Conservation (phyloP, 2,113 vertebrate genomes). For the Balaenoptera acutorostrata region DNA sequence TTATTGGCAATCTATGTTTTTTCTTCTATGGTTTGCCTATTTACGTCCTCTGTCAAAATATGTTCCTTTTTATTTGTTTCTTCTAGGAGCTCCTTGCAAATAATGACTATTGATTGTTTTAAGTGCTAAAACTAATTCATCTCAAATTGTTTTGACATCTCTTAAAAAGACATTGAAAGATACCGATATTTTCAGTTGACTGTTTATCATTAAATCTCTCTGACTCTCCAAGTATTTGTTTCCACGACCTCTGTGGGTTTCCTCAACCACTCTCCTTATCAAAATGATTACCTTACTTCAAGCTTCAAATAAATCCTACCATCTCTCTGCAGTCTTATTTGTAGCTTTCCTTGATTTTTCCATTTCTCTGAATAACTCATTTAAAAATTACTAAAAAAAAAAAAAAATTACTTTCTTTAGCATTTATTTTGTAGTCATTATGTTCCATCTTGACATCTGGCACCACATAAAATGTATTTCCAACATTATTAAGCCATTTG, state of each 20-base stretch:
- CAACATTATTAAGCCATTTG: neutral
- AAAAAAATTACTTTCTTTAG: neutral
- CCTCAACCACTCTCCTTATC: neutral
- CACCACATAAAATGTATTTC: neutral
- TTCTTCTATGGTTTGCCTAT: neutral
- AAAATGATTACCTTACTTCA: neutral
- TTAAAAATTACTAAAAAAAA: neutral
- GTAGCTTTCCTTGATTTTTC: neutral
- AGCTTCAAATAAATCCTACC: neutral
- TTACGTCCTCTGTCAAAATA: conserved; percentile 5
- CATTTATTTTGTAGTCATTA: neutral
- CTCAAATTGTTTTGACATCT: conserved; percentile 21
- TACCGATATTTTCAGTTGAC: neutral
- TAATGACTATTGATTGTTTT: conserved; percentile 48
- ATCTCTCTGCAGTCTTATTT: neutral
- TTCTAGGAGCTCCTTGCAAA: neutral
- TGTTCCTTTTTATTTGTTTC: neutral
- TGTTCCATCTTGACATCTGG: neutral
- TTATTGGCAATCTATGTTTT: neutral
- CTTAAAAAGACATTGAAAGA: neutral
- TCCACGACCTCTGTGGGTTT: neutral
- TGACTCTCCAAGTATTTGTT: neutral
- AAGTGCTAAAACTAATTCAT: conserved; percentile 7
- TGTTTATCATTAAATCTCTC: neutral
- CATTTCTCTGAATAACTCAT: neutral